These are phyloP conservation scores for Circaetus gallicus DNA, from an alignment of 2,113 vertebrate genomes.

Conservation along the genomic window DNA sequence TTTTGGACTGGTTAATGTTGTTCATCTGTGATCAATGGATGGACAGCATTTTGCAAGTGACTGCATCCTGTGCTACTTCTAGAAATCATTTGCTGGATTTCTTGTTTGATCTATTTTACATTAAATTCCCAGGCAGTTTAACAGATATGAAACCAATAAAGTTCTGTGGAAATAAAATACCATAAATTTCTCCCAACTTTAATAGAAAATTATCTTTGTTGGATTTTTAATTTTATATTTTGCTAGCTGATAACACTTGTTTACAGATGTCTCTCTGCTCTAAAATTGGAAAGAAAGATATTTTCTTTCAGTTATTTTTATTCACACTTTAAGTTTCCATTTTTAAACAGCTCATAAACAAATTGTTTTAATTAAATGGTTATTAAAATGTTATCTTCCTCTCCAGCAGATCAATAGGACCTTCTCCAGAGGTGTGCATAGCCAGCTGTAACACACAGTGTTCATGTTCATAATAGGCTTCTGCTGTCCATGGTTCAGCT, in stretches of 20 bases:
- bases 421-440: not conserved
- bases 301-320: not conserved
- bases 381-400: not conserved
- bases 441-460: not conserved
- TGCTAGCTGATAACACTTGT: not conserved
- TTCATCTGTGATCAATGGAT: not conserved
- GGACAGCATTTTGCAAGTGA: not conserved
- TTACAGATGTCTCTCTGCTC: not conserved
- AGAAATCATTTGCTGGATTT: not conserved
- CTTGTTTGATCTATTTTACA: not conserved
- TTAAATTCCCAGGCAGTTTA: not conserved
- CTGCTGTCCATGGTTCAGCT: not conserved
- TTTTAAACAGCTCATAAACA: not conserved
- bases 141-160: not conserved
- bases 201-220: not conserved
- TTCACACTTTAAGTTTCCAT: not conserved
- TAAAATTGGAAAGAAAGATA: not conserved
- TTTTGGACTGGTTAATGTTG: not conserved
- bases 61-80: not conserved
- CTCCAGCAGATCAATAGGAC: not conserved
- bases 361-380: not conserved
- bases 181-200: not conserved
- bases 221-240: not conserved
- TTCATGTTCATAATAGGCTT: not conserved
- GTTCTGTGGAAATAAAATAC: not conserved